phyloP scores from a whole-genome alignment of 1,140 invertebrate species.

The Drosophila saltans region DNA sequence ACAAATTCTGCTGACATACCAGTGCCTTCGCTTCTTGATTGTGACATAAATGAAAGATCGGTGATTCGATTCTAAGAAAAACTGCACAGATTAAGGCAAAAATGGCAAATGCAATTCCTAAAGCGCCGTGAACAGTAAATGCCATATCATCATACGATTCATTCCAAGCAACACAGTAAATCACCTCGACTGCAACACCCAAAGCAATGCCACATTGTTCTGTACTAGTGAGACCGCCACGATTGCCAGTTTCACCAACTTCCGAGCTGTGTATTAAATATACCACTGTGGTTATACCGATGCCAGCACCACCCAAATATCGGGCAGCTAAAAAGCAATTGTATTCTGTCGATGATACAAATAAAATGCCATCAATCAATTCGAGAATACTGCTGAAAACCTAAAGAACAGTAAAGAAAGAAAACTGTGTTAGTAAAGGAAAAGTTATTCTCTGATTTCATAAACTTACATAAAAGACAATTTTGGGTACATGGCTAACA shows the following conservation, averaged over 20 bases:
- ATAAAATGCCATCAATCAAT: conserved; percentile 66
- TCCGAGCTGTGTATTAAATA: conserved; percentile 69
- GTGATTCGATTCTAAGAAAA: conserved; percentile 51
- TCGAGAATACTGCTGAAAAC: conserved; percentile 49
- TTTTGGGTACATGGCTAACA: conserved; percentile 51
- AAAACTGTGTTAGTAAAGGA: neutral
- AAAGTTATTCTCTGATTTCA: neutral
- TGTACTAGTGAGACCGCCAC: conserved; percentile 54
- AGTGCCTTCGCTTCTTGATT: conserved; percentile 60
- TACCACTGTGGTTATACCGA: conserved; percentile 59
- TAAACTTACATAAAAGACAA: conserved; percentile 58
- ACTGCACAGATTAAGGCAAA: conserved; percentile 22
- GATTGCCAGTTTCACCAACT: conserved; percentile 39
- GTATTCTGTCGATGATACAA: conserved; percentile 52
- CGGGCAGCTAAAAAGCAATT: conserved; percentile 60
- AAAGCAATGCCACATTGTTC: conserved; percentile 63
- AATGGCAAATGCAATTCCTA: conserved; percentile 58
- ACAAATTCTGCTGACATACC: conserved; percentile 28
- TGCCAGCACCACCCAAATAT: conserved; percentile 66
- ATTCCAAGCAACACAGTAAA: conserved; percentile 51
- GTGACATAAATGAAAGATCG: conserved; percentile 55
- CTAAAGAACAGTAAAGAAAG: conserved; percentile 3
- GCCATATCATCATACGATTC: neutral
- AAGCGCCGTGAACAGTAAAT: conserved; percentile 63
- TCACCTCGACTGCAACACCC: conserved; percentile 63